These are phyloP conservation scores for rat (Rattus norvegicus) DNA, from an alignment of 2,113 vertebrate genomes.

Conservation along the genomic window DNA sequence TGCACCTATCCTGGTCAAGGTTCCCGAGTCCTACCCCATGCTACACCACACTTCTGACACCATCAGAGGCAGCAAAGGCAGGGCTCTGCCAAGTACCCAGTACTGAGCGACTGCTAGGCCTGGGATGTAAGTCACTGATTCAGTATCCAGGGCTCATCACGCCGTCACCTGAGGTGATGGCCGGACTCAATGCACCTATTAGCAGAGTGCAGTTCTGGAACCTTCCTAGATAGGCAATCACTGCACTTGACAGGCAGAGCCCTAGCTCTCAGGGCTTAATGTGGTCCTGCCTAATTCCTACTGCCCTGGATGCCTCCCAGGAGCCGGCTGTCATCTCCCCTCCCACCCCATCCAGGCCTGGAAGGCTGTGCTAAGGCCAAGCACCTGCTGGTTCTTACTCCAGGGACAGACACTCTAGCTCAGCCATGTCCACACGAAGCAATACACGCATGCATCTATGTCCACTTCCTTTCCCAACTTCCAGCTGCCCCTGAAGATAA, in stretches of 20 bases:
- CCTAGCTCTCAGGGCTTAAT: not conserved
- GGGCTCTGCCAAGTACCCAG: not conserved
- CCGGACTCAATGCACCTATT: not conserved
- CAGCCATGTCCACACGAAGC: not conserved
- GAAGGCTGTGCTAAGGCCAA: not conserved
- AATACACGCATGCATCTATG: not conserved
- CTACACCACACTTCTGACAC: not conserved
- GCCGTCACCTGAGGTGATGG: not conserved
- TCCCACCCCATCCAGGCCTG: not conserved
- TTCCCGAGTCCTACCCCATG: accelerated
- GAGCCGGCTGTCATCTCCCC: not conserved
- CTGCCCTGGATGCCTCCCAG: not conserved
- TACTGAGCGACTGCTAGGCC: not conserved
- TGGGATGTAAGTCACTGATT: not conserved
- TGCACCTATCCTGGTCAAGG: not conserved
- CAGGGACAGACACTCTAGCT: not conserved
- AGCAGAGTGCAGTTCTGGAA: not conserved
- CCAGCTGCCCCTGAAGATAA: not conserved
- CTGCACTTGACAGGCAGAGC: not conserved
- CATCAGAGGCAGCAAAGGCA: not conserved
- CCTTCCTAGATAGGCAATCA: not conserved
- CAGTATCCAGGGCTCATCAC: not conserved
- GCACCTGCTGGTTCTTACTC: not conserved
- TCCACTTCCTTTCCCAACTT: not conserved
- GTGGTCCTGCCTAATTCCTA: not conserved